Evolutionary conservation across 1,140 invertebrate genomes (phyloP).

Genomic region (Xylocopa sonorina): DNA sequence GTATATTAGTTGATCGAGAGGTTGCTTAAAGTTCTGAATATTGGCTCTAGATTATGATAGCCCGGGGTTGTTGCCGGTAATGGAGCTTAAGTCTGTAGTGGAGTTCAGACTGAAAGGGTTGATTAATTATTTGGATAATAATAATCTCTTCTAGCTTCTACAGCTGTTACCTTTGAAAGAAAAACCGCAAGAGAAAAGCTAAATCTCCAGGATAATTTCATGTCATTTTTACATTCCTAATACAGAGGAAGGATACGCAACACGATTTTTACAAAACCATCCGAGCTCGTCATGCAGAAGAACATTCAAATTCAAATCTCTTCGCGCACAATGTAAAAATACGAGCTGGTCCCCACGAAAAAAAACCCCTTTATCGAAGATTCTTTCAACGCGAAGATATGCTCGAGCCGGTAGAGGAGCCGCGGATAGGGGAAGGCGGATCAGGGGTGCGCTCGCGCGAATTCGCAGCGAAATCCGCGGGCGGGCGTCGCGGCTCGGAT

Average conservation of each 20-base stretch:
- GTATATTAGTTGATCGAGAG: too few relatives aligned
- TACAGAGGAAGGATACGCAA: too few relatives aligned
- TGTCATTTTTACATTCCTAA: too few relatives aligned
- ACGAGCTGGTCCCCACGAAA: background rate
- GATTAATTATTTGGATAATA: too few relatives aligned
- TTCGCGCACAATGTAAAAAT: background rate
- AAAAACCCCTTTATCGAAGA: background rate
- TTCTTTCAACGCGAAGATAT: background rate
- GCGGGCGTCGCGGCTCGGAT: slow-evolving; percentile 32
- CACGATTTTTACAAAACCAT: too few relatives aligned
- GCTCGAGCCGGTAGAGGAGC: too few relatives aligned
- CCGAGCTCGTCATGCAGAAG: too few relatives aligned
- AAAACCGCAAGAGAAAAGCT: too few relatives aligned
- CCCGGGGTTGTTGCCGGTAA: background rate
- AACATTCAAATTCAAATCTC: too few relatives aligned
- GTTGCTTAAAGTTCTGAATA: background rate
- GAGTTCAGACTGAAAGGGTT: background rate
- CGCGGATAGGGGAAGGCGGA: background rate
- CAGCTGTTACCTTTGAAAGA: too few relatives aligned
- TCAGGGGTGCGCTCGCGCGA: slow-evolving; percentile 17
- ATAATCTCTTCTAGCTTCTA: too few relatives aligned
- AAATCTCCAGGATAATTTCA: too few relatives aligned
- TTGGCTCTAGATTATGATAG: background rate
- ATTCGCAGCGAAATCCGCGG: slow-evolving; percentile 57
- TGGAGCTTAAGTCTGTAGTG: background rate